A percentile compares a stretch with the other conserved stretches of the same genome.
Conservation (phyloP, 2,888 invertebrate species). For the Thumatha senex region DNA sequence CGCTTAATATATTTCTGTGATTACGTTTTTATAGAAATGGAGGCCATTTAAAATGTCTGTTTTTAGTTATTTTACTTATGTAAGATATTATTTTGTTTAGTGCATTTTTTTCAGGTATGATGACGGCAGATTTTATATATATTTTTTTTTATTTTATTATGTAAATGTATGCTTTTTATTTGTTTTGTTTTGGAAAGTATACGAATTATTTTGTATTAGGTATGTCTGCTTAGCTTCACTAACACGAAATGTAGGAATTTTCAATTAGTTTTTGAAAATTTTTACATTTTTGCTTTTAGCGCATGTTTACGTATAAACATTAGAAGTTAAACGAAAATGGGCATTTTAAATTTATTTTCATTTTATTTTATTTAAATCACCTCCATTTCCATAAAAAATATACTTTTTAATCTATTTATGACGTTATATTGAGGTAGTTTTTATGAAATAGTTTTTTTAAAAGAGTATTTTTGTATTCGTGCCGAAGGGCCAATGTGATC, state of each 20-base stretch:
- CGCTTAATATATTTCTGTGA: constrained; percentile 10
- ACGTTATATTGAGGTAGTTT: constrained; percentile 17
- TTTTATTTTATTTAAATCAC: constrained; percentile 45
- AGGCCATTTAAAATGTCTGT: constrained; percentile 75
- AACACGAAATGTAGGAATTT: constrained; percentile 59
- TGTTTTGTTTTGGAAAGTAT: not conserved
- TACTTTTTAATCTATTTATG: constrained; percentile 7
- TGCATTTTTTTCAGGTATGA: constrained; percentile 27
- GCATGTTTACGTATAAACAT: constrained; percentile 49
- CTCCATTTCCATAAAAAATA: constrained; percentile 75
- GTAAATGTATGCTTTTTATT: constrained; percentile 24
- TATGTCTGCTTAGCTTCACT: constrained; percentile 54
- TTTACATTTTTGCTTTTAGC: constrained; percentile 49
- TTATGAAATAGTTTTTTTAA: constrained; percentile 7
- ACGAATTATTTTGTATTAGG: constrained; percentile 15
- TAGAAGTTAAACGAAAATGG: constrained; percentile 70
- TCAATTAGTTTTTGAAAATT: constrained; percentile 58
- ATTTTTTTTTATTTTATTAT: constrained; percentile 43
- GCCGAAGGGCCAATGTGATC: no score
- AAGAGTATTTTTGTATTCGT: not conserved
- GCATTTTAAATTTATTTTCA: constrained; percentile 67
- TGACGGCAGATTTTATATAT: constrained; percentile 14
- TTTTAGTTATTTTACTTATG: constrained; percentile 38
- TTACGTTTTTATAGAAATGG: constrained; percentile 72
- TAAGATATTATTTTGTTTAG: constrained; percentile 31